Evolutionary conservation across 2,113 vertebrate genomes (phyloP).

Genomic region (Halichoerus grypus): DNA sequence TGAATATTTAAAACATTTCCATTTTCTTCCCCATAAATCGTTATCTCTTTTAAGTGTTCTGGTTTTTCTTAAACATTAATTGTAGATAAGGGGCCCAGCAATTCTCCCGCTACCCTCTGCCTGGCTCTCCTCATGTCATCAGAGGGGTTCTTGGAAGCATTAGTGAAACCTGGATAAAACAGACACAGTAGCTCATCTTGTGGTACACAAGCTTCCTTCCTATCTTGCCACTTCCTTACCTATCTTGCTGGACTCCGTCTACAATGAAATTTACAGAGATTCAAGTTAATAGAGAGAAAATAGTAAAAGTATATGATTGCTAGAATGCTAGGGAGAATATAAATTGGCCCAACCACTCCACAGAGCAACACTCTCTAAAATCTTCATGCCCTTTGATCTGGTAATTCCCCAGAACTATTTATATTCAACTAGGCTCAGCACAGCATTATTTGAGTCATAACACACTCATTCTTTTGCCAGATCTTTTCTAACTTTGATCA

Average conservation of each 20-base stretch:
- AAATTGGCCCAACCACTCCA: neutral
- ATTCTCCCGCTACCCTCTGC: neutral
- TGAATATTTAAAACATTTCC: conserved; percentile 62
- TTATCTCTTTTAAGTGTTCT: conserved; percentile 26
- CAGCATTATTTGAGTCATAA: neutral
- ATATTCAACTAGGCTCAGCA: neutral
- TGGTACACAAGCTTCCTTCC: neutral
- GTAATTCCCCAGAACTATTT: neutral
- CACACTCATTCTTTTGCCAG: neutral
- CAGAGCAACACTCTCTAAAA: neutral
- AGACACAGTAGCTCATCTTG: neutral
- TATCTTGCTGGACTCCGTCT: neutral
- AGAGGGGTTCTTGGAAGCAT: neutral
- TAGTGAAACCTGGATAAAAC: conserved; percentile 9
- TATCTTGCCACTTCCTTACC: neutral
- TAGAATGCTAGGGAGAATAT: neutral
- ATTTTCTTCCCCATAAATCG: conserved; percentile 24
- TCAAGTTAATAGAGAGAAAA: neutral
- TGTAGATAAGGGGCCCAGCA: neutral
- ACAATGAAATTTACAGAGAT: neutral
- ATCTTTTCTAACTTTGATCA: conserved; percentile 4
- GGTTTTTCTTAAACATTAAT: conserved; percentile 24
- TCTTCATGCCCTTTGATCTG: neutral
- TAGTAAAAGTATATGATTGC: neutral
- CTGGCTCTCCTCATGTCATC: neutral